A percentile compares a stretch with the other conserved stretches of the same genome.
Evolutionary conservation across 2,888 invertebrate genomes (phyloP).

Genomic region (Salpingus planirostris): DNA sequence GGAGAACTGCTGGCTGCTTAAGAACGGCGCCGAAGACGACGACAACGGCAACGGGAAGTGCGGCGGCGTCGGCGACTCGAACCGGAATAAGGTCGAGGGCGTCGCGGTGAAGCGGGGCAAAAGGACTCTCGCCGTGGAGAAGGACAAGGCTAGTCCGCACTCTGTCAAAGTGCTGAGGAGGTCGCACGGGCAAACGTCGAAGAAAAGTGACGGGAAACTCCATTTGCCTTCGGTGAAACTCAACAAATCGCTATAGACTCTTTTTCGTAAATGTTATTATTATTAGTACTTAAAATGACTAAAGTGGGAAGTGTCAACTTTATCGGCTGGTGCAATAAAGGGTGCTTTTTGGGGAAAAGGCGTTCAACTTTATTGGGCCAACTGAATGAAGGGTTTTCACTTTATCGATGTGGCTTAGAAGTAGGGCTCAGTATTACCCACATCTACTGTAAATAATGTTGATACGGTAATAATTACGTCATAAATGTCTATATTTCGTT

Average conservation of each 20-base stretch:
- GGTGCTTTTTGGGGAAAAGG: no score
- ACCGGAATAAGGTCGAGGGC: constrained; percentile 20
- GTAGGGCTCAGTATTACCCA: not conserved
- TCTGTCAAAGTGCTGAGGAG: constrained; percentile 37
- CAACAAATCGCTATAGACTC: constrained; percentile 28
- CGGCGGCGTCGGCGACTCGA: constrained; percentile 19
- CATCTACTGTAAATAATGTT: not conserved
- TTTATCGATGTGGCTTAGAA: constrained; percentile 13
- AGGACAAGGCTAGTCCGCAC: constrained; percentile 33
- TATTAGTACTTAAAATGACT: not conserved
- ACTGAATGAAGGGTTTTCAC: no score
- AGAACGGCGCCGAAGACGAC: constrained; percentile 12
- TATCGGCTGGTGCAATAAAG: no score
- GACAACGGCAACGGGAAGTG: constrained; percentile 11
- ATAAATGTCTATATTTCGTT: constrained; percentile 12
- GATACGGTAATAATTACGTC: constrained; percentile 1
- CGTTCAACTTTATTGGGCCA: no score
- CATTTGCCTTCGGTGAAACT: constrained; percentile 26
- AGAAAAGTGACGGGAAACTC: constrained; percentile 19
- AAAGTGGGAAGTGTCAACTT: no score
- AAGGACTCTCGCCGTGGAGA: constrained; percentile 33
- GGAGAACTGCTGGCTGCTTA: constrained; percentile 23
- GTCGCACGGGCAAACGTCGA: constrained; percentile 22
- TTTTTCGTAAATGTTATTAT: constrained; percentile 1
- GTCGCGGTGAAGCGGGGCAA: constrained; percentile 34